Evolutionary conservation across 2,797 vertebrate species (phyloP), one percentile per base, ranked within the genome.

Genomic region (Pseudotriccus pelzelni): DNA sequence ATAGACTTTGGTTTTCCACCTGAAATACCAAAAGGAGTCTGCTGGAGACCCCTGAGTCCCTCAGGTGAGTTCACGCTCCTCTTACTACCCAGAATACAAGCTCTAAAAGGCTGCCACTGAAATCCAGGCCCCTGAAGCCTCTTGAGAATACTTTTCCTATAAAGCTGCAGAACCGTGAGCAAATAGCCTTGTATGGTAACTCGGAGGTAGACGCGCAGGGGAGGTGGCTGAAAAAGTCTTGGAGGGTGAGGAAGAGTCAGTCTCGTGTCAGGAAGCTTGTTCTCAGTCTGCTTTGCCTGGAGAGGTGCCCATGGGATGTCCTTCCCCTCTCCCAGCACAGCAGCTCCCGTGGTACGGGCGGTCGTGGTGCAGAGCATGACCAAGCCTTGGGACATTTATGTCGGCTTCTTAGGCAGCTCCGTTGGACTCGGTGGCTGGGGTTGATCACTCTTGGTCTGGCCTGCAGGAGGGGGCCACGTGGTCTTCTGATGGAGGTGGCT

Each of bases 401-500:
- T 90, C 0, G 55, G 62, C 74, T 96, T 96, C 67, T 92, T 50
- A 28, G 93, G 81, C 80, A 66, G 66, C 27, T 96, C 64, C 0
- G 55, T 76, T 27, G 89, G 80, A 41, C 90, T 96, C 5, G 55
- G 74, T 25, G 87, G 63, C 74, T 93, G 78, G 0, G 4, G 28
- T 10, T 85, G 72, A 6, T 94, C 56, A 1, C 37, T 73, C 68
- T 59, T 92, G 84, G 39, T 27, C 80, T 86, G 89, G 37, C 55
- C 87, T 24, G 64, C 43, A 76, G 96, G 96, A 87, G 96, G 95
- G 16, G 96, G 95, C 95, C 96, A 96, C 0, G 95, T 97, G 56
- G 92, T 94, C 88, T 97, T 97, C 89, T 97, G 96, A 52, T 95
- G 96, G 55, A 97, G 96, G 30, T 95, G 95, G 70, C 96, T 97